Evolutionary conservation across 1,140 invertebrate species (phyloP), one percentile per base, ranked within the genome.

Genomic region (Eumaeus atala): DNA sequence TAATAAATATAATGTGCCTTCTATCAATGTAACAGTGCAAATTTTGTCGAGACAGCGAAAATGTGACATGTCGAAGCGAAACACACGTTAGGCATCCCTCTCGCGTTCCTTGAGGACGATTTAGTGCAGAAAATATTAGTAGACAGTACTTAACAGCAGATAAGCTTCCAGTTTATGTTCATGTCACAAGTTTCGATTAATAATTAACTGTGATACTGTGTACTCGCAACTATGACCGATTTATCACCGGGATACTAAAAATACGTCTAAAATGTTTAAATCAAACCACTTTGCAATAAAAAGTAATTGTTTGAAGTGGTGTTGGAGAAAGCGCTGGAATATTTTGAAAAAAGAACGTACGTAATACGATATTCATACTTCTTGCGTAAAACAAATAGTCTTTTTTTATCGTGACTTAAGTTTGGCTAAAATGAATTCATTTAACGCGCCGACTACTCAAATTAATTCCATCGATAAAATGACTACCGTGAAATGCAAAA

Each of bases 401-500:
- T 18, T 16, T 9, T 44, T 16, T 14, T 44, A 17, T 16, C 14
- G 40, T 44, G 21, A 28, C 2, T 2, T 16, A 0, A 17, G 12
- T 2, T 16, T 59, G 58, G 36, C 51, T 62, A 84, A 77, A 66
- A 87, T 87, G 84, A 87, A 87, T 76, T 64, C 84, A 9, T 84
- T 87, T 44, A 87, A 84, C 65, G 79, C 81, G 10, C 84, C 84
- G 0, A 87, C 81, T 7, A 82, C 80, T 47, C 80, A 85, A 64
- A 86, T 84, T 51, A 85, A 78, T 59, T 61, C 81, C 28, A 75
- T 85, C 51, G 80, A 85, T 54, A 88, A 87, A 71, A 87, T 87
- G 80, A 88, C 84, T 57, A 85, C 85, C 50, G 86, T 88, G 16
- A 87, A 88, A 64, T 85, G 79, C 51, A 88, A 88, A 70, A 82